Evolutionary conservation across 2,797 vertebrate genomes (phyloP).

Genomic region (Amblyraja radiata): DNA sequence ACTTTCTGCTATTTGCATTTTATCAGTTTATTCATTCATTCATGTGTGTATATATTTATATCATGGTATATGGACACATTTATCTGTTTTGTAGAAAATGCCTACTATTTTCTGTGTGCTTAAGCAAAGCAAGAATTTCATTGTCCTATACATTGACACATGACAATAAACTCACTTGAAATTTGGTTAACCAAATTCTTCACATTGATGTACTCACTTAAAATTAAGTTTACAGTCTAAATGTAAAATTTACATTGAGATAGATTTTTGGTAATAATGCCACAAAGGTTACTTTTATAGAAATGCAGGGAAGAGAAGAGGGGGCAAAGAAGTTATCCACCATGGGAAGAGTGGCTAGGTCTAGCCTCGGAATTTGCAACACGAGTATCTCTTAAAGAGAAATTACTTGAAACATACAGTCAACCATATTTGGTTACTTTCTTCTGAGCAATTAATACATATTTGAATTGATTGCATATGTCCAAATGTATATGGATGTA

Average conservation of each 20-base stretch:
- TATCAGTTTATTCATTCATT: no score
- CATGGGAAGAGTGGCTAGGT: not conserved
- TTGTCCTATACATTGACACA: no score
- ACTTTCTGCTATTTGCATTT: no score
- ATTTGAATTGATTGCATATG: not conserved
- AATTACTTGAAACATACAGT: not conserved
- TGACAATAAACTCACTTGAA: not conserved
- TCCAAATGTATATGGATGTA: not conserved
- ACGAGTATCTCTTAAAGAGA: not conserved
- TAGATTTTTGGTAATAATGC: not conserved
- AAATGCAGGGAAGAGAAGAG: not conserved
- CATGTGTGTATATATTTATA: no score
- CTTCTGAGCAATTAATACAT: not conserved
- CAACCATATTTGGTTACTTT: not conserved
- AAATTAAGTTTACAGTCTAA: not conserved
- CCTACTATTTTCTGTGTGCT: no score
- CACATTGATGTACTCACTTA: not conserved
- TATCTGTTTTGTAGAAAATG: no score
- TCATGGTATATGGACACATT: no score
- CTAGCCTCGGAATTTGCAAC: not conserved
- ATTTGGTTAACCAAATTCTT: not conserved
- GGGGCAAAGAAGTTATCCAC: not conserved
- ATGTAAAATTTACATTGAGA: not conserved
- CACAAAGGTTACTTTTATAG: not conserved
- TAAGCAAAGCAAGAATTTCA: no score